These are phyloP conservation scores for Heterocephalus glaber DNA, from an alignment of 2,113 vertebrate genomes.

Conservation along the genomic window DNA sequence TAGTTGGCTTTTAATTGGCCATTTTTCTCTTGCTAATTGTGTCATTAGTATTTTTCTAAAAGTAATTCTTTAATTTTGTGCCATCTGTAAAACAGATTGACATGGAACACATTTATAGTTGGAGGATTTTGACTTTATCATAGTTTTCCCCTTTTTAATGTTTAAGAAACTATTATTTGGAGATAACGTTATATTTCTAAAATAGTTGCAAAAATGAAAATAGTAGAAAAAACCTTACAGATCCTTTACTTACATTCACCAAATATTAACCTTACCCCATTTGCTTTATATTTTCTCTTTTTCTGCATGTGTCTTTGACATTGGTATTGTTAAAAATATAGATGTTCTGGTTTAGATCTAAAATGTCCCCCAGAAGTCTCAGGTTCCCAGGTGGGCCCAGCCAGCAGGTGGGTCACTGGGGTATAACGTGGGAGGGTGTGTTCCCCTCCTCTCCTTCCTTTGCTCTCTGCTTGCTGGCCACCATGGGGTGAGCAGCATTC, in stretches of 20 bases:
- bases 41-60: conserved; percentile 39
- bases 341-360: not conserved
- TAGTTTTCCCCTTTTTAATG: not conserved
- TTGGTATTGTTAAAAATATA: not conserved
- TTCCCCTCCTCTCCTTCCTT: not conserved
- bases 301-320: not conserved
- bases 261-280: not conserved
- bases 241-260: not conserved
- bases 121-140: conserved; percentile 1
- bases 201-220: conserved; percentile 31
- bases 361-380: not conserved
- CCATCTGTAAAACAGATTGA: not conserved
- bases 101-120: conserved; percentile 10
- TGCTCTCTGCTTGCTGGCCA: not conserved
- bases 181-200: not conserved
- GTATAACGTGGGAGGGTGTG: not conserved
- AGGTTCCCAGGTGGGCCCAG: not conserved
- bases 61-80: conserved; percentile 45
- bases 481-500: not conserved
- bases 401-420: not conserved
- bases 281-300: not conserved
- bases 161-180: not conserved
- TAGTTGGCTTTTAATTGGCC: not conserved
- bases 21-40: conserved; percentile 20
- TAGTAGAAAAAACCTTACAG: not conserved